phyloP scores from a whole-genome alignment of 2,888 invertebrate genomes.

The Drosophila stalkeri region DNA sequence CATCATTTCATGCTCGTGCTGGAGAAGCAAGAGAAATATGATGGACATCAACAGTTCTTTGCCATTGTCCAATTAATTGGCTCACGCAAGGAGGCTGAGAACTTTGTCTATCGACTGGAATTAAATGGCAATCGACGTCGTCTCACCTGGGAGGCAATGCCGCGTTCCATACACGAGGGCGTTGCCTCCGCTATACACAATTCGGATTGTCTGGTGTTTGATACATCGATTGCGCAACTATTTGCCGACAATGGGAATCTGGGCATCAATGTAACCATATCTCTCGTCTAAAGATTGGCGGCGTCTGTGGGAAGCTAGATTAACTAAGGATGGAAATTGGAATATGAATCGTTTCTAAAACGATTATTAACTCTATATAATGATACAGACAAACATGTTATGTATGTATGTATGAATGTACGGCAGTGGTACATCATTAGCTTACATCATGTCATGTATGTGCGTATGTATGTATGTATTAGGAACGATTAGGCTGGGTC shows the following conservation, averaged over 20 bases:
- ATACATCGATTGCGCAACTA: constrained; percentile 98
- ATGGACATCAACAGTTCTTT: constrained; percentile 98
- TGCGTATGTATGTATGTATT: constrained; percentile 32
- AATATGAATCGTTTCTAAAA: constrained; percentile 67
- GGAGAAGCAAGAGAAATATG: constrained; percentile 99
- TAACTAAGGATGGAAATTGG: constrained; percentile 7
- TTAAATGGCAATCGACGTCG: constrained; percentile 97
- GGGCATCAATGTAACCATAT: constrained; percentile 99
- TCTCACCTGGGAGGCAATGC: constrained; percentile 99
- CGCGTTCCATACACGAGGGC: constrained; percentile 99
- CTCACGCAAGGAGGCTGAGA: constrained; percentile 99
- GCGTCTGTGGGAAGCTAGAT: neutral
- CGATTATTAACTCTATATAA: constrained; percentile 37
- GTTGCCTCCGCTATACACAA: constrained; percentile 98
- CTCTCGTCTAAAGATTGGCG: constrained; percentile 88
- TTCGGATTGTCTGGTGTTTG: constrained; percentile 99
- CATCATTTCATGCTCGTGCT: constrained; percentile 99
- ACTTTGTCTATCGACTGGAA: constrained; percentile 98
- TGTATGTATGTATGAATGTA: constrained; percentile 28
- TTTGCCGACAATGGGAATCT: constrained; percentile 99
- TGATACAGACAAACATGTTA: constrained; percentile 4
- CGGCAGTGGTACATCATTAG: constrained; percentile 11
- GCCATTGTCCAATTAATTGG: constrained; percentile 99
- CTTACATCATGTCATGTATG: constrained; percentile 26
- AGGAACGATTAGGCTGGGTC: constrained; percentile 1